Evolutionary conservation across 2,888 invertebrate genomes (phyloP).

Genomic region (Polia nebulosa): DNA sequence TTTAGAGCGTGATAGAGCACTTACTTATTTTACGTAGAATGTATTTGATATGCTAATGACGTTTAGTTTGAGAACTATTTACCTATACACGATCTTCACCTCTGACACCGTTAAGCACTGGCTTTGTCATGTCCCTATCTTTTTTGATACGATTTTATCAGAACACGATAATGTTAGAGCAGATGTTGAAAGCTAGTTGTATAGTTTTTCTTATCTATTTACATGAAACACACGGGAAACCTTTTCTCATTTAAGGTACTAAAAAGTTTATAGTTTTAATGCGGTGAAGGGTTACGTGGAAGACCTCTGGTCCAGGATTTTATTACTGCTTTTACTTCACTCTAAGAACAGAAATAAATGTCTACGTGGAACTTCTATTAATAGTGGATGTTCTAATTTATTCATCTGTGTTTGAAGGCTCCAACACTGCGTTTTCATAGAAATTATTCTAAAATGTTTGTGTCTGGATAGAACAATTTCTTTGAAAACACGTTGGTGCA

Average conservation of each 20-base stretch:
- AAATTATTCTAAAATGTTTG: background rate
- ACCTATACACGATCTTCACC: conserved; percentile 69
- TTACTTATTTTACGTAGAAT: conserved; percentile 61
- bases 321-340: conserved; percentile 50
- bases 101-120: conserved; percentile 69
- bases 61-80: conserved; percentile 62
- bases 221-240: conserved; percentile 60
- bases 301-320: conserved; percentile 32
- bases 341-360: conserved; percentile 21
- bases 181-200: conserved; percentile 56
- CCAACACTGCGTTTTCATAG: background rate
- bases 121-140: conserved; percentile 71
- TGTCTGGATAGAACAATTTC: background rate
- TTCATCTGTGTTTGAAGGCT: background rate
- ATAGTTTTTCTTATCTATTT: conserved; percentile 55
- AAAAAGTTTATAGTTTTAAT: conserved; percentile 63
- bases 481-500: no score
- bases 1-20: conserved; percentile 42
- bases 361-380: conserved; percentile 4
- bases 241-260: conserved; percentile 61
- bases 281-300: conserved; percentile 39
- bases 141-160: conserved; percentile 63
- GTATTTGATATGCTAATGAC: conserved; percentile 65
- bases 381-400: background rate
- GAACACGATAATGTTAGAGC: conserved; percentile 51